phyloP scores from a whole-genome alignment of 2,797 vertebrate species.

The Xerus rutilus region DNA sequence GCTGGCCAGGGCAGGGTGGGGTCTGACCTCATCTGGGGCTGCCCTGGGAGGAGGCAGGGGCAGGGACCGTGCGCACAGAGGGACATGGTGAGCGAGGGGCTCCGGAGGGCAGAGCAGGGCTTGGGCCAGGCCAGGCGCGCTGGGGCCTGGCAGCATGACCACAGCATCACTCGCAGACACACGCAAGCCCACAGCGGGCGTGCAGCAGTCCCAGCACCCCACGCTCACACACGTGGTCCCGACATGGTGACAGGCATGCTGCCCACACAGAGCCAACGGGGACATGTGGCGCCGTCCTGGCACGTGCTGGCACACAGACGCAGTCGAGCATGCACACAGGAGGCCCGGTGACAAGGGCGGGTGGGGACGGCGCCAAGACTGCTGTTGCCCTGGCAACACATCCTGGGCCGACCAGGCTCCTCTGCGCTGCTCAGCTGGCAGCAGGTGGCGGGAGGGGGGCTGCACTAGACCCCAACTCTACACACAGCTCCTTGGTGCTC shows the following conservation, averaged over 20 bases:
- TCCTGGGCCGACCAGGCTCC: slow-evolving; percentile 1
- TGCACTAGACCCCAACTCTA: neutral
- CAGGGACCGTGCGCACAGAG: no score
- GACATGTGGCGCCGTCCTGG: neutral
- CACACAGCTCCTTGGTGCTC: neutral
- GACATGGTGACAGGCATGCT: no score
- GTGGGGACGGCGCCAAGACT: neutral
- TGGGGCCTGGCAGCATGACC: no score
- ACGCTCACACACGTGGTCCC: neutral
- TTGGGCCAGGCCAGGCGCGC: neutral
- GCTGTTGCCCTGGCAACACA: slow-evolving; percentile 71
- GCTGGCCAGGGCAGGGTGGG: neutral
- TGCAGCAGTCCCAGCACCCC: no score
- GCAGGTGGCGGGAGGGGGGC: neutral
- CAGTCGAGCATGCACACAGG: neutral
- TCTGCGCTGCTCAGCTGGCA: neutral
- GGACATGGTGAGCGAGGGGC: neutral
- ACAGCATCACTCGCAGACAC: no score
- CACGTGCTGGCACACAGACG: no score
- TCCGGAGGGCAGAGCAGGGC: neutral
- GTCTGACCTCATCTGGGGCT: neutral
- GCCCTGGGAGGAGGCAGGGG: neutral
- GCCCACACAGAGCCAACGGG: no score
- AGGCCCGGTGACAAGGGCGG: neutral
- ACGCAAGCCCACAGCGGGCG: neutral